These are phyloP conservation scores for Dichetophora obliterata DNA, from an alignment of 2,888 invertebrate species.

Conservation along the genomic window DNA sequence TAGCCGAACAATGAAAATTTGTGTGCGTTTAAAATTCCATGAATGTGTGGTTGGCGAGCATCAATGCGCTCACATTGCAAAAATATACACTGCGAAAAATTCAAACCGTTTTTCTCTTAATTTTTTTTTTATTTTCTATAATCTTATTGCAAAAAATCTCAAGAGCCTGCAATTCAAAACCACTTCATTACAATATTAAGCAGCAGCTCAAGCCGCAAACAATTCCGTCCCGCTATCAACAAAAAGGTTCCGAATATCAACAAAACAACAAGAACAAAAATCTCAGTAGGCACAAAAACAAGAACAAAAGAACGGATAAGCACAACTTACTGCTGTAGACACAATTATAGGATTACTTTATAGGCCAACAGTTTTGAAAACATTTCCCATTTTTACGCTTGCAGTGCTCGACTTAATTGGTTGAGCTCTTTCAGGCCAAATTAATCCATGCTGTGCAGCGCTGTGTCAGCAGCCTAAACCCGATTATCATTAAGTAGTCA, in stretches of 20 bases:
- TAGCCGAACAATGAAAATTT: slow-evolving; percentile 50
- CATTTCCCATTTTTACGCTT: slow-evolving; percentile 16
- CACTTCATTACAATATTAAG: slow-evolving; percentile 35
- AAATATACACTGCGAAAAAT: slow-evolving; percentile 8
- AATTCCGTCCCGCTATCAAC: neutral
- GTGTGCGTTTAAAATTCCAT: slow-evolving; percentile 45
- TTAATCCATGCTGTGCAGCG: neutral
- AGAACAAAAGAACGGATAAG: slow-evolving; percentile 19
- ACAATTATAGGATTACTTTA: slow-evolving; percentile 65
- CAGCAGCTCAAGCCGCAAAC: slow-evolving; percentile 21
- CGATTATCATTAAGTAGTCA: slow-evolving; percentile 23
- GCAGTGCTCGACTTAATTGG: slow-evolving; percentile 42
- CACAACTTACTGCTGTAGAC: neutral
- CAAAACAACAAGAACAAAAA: slow-evolving; percentile 12
- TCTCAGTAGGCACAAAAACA: slow-evolving; percentile 18
- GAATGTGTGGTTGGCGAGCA: slow-evolving; percentile 16
- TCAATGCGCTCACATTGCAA: neutral
- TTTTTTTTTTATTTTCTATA: neutral
- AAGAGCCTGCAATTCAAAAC: slow-evolving; percentile 23
- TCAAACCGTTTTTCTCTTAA: neutral
- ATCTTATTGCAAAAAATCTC: slow-evolving; percentile 30
- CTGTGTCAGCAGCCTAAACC: slow-evolving; percentile 9
- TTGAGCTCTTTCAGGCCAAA: slow-evolving; percentile 41
- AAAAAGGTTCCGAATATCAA: slow-evolving; percentile 22
- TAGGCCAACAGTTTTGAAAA: slow-evolving; percentile 63